Evolutionary conservation across 1,140 invertebrate species (phyloP).

Genomic region (Colletes latitarsis): DNA sequence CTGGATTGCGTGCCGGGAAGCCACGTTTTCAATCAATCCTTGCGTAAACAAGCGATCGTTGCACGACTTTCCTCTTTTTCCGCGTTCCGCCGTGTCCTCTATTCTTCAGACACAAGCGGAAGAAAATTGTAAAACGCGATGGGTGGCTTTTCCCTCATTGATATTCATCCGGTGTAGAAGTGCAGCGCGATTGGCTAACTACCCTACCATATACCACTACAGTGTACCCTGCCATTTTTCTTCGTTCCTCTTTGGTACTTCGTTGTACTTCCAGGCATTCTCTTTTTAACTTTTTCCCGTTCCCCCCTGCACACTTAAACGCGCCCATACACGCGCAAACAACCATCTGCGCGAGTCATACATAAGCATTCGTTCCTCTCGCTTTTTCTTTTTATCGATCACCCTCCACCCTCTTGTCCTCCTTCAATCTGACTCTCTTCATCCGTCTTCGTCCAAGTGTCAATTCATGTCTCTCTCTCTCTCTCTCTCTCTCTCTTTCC

Average conservation of each 20-base stretch:
- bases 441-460: conserved; percentile 51
- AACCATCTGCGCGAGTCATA: not conserved
- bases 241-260: conserved; percentile 40
- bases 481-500: not conserved
- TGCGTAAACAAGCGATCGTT: conserved; percentile 72
- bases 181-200: conserved; percentile 79
- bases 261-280: conserved; percentile 20
- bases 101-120: conserved; percentile 42
- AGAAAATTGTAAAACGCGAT: conserved; percentile 74
- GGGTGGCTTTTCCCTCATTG: conserved; percentile 76
- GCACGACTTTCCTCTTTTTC: conserved; percentile 12
- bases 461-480: conserved; percentile 25
- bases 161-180: conserved; percentile 78
- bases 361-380: conserved; percentile 57
- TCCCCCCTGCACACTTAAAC: conserved; percentile 33
- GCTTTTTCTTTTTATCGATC: conserved; percentile 46
- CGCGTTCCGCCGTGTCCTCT: not conserved
- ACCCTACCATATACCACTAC: conserved; percentile 70
- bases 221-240: conserved; percentile 56
- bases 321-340: conserved; percentile 22
- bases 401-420: conserved; percentile 4
- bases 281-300: conserved; percentile 27
- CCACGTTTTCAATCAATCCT: conserved; percentile 66
- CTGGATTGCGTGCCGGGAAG: conserved; percentile 53
- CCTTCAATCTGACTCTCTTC: conserved; percentile 31